Evolutionary conservation across 2,888 invertebrate species (phyloP).

Genomic region (Agrotis exclamationis): DNA sequence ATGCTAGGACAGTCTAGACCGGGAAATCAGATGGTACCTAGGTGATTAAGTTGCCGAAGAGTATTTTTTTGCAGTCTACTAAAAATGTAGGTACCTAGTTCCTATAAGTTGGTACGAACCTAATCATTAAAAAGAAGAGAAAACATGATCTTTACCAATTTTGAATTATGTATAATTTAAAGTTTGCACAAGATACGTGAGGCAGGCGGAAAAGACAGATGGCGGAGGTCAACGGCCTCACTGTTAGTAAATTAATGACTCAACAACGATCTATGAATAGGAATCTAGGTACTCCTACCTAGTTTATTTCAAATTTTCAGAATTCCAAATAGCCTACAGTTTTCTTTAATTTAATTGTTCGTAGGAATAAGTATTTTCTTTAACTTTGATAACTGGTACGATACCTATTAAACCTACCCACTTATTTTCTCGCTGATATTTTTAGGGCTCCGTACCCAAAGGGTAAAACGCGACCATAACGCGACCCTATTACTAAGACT

Average conservation of each 20-base stretch:
- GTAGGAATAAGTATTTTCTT: neutral
- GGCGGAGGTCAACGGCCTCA: conserved; percentile 70
- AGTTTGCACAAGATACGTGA: conserved; percentile 54
- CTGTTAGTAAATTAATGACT: conserved; percentile 73
- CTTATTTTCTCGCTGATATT: no score
- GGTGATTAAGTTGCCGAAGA: conserved; percentile 3
- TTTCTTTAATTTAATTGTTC: conserved; percentile 11
- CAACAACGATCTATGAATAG: conserved; percentile 69
- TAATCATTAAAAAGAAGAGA: neutral
- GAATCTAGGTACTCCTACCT: conserved; percentile 43
- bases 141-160: neutral
- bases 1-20: conserved; percentile 42
- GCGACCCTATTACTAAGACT: no score
- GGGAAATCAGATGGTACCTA: conserved; percentile 27
- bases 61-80: neutral
- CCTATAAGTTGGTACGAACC: no score
- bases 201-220: conserved; percentile 65
- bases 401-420: no score
- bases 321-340: conserved; percentile 3
- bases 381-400: no score
- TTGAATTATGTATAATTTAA: conserved; percentile 21
- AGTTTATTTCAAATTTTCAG: conserved; percentile 33
- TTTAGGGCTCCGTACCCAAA: no score
- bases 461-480: no score
- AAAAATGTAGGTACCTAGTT: no score